Base-by-base conservation (phyloP, 1,140 invertebrate genomes). In the Dinothrombium tinctorium region DNA sequence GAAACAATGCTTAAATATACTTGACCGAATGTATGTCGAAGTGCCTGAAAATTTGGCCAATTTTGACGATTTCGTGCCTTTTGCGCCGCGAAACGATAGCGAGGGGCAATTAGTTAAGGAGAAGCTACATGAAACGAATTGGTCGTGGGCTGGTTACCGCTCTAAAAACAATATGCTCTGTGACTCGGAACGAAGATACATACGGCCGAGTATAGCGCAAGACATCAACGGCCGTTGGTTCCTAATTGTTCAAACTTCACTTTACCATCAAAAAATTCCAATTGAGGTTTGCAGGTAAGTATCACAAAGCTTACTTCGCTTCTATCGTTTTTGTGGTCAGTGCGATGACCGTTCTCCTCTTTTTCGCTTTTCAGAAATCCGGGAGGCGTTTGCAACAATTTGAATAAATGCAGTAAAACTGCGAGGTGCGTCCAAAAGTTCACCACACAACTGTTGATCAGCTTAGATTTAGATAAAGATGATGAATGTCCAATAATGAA, bases 401-500 rank as follows among this genome's bases (percentile, higher is more conserved):
- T 49, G 28, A 38, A 39, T 2, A 36, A 42, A 26, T 53, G 50
- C 29, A 47, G 49, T 8, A 21, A 41, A 19, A 49, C 50, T n/a
- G 47, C 49, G 7, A 43, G 50, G 22, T 52, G 52, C 35, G 36
- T 48, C 0, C 52, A 53, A 38, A 50, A 49, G 17, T 51, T 52
- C 32, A 48, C 45, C 45, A 52, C 49, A 12, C 49, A 53, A 17
- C 37, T 52, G 0, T 32, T 53, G 12, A 45, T 53, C 29, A 50
- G 51, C 31, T 20, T 53, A 8, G 47, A 53, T 22, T 45, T 46
- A 7, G 28, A 42, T 4, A 43, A 51, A 11, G 37, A 37, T n/a
- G 36, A 45, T 6, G 44, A 48, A 15, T 53, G 52, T 39, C 52
- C 52, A 2, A 38, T 41, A 4, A 51, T 53, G 52, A 47, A 41